phyloP scores from a whole-genome alignment of 2,797 vertebrate species.

The Lagorchestes hirsutus region DNA sequence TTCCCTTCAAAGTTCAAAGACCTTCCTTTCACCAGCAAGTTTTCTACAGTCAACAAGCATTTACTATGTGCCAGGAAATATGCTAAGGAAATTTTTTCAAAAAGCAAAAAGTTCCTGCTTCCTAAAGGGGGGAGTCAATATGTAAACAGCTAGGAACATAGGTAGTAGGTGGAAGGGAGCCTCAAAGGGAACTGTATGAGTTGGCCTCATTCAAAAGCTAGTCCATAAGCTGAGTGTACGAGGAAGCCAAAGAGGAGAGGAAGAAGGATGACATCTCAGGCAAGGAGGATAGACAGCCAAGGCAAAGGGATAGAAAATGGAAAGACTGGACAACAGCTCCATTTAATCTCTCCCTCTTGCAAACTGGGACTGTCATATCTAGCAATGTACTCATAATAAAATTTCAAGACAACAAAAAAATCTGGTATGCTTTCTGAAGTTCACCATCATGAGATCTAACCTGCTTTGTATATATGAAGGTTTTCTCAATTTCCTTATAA shows the following conservation, averaged over 20 bases:
- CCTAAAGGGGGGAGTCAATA: too few species aligned
- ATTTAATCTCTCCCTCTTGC: conserved; percentile 9
- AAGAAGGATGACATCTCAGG: too few species aligned
- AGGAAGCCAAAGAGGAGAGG: too few species aligned
- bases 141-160: not conserved
- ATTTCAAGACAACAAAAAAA: conserved; percentile 30
- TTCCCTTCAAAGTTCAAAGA: conserved; percentile 61
- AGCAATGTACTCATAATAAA: conserved; percentile 50
- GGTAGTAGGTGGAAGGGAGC: rapidly evolving
- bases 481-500: not conserved
- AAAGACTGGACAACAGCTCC: not conserved
- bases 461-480: conserved; percentile 15
- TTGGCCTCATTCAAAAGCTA: not conserved
- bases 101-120: not conserved
- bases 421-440: conserved; percentile 4
- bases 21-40: conserved; percentile 33
- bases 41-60: not conserved
- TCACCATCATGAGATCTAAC: not conserved
- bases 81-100: not conserved
- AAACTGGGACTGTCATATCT: conserved; percentile 42
- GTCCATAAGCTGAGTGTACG: not conserved
- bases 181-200: not conserved
- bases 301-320: not conserved
- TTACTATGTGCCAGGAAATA: not conserved
- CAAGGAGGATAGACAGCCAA: not conserved